Evolutionary conservation across 2,797 vertebrate genomes (phyloP).

Genomic region (Odontamblyopus rebecca): DNA sequence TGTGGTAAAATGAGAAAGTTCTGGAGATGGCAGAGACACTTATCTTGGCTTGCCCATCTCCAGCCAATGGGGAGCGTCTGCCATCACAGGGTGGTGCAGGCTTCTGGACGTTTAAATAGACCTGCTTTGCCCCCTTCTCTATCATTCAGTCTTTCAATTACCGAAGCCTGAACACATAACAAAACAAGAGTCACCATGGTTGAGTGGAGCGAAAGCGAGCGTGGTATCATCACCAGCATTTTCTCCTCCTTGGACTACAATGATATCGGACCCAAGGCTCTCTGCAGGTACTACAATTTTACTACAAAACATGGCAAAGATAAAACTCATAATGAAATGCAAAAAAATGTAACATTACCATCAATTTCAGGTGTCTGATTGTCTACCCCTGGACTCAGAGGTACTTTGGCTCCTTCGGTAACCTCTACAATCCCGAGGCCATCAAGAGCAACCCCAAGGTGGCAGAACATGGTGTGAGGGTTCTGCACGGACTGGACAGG

Average conservation of each 20-base stretch:
- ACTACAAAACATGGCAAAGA: neutral
- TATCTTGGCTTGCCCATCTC: slow-evolving; percentile 53
- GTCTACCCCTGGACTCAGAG: slow-evolving; percentile 91
- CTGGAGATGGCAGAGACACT: slow-evolving; percentile 20
- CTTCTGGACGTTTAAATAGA: slow-evolving; percentile 49
- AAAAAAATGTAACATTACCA: neutral
- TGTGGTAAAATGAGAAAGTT: slow-evolving; percentile 21
- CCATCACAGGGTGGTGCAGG: slow-evolving; percentile 26
- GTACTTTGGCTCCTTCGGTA: slow-evolving; percentile 82
- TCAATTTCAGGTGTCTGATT: slow-evolving; percentile 77
- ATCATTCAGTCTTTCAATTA: slow-evolving; percentile 32
- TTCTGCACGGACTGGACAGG: slow-evolving; percentile 81
- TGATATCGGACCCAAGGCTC: slow-evolving; percentile 62
- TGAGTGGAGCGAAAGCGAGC: slow-evolving; percentile 72
- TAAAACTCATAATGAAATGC: neutral
- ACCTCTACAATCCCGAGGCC: slow-evolving; percentile 78
- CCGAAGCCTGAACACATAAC: slow-evolving; percentile 33
- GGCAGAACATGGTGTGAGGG: slow-evolving; percentile 77
- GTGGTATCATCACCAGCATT: slow-evolving; percentile 55
- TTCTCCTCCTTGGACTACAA: slow-evolving; percentile 58
- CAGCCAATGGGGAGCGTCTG: slow-evolving; percentile 49
- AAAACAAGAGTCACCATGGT: slow-evolving; percentile 67
- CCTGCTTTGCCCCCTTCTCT: accelerated
- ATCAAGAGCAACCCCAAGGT: slow-evolving; percentile 77
- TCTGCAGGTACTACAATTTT: slow-evolving; percentile 58